Evolutionary conservation across 1,140 invertebrate genomes (phyloP), one percentile per base, ranked within the genome.

Genomic region (Drepana arcuata): DNA sequence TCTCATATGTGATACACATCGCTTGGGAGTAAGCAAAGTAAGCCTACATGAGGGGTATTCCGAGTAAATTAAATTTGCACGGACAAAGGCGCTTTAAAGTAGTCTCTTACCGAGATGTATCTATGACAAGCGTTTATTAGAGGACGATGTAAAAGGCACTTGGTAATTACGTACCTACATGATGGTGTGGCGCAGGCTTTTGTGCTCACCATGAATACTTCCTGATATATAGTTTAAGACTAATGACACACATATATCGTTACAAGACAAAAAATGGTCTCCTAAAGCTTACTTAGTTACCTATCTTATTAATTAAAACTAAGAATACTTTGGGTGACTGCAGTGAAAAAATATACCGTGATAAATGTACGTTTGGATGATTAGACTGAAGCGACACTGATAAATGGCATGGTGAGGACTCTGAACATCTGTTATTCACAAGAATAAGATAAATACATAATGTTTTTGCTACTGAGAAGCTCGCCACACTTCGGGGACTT

Each of bases 401-500:
- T 40, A 63, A 67, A 67, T 56, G 56, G 58, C 45, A 53, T 40
- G 24, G 41, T 31, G 28, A 49, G 49, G 44, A 48, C 40, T 44
- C 38, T 40, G 42, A 63, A 58, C 63, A 67, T 63, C 50, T 63
- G 63, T 63, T 61, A 60, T 60, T 61, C 49, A 53, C 36, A 53
- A 55, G 51, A 67, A 67, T 62, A 58, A 60, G 48, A 60, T 59
- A 58, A 61, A 59, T 58, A 65, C 34, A 34, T 14, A 21, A 39
- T 47, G 48, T 48, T 54, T 54, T 61, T 53, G 40, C 29, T 38
- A 48, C 40, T 45, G 18, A 34, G 28, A 31, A 31, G 16, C 24
- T 34, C 24, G 25, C 33, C 7, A n/a, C 16, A 41, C 36, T 50
- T 55, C 44, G 33, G 40, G 43, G 36, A 37, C 35, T 34, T 24